Base-by-base conservation (phyloP, 2,113 vertebrate genomes). In the Toxotes jaculatrix region DNA sequence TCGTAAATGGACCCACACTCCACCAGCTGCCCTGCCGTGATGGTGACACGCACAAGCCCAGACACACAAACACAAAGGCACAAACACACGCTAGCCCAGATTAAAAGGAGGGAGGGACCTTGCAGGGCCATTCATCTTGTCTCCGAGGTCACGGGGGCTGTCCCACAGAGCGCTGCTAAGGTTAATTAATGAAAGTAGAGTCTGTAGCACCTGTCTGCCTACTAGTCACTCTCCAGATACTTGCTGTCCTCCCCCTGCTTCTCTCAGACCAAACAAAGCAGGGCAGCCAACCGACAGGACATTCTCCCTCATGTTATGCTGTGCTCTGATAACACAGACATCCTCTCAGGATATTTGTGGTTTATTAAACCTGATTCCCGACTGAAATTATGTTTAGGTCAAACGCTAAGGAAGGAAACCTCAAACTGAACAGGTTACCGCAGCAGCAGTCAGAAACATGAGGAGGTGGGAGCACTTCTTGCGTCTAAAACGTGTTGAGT, bases 181-280 rank as follows among this genome's bases (percentile, higher is more conserved):
- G 94, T 93, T 95, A 95, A 93, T 94, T 92, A 94, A 94, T 92
- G 87, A 90, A 94, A 94, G 90, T 91, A 91, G 87, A 86, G 88
- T 89, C 85, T 88, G 77, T 76, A 56, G 92, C 90, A 95, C 93
- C 92, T 95, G 92, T 87, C 91, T 84, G 75, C 42, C 45, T 43
- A 43, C 31, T 34, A 70, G 74, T 85, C 77, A 85, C 77, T 84
- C 76, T 82, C 51, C 59, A 75, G 57, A 83, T 77, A 87, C 77
- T 86, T 21, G 55, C 70, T 60, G 76, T 80, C 78, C 72, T 88
- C 73, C 73, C 74, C 63, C 79, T 73, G 51, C 74, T 76, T 38
- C 74, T 36, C 53, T 75, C 57, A 77, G 67, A 82, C 85, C 70
- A 91, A 92, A 92, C 91, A 91, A 92, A 94, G 92, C 85, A 88